Percentiles rank a stretch among this genome's conserved stretches.
Conservation (phyloP, 2,797 vertebrate genomes). For the Falco cherrug region DNA sequence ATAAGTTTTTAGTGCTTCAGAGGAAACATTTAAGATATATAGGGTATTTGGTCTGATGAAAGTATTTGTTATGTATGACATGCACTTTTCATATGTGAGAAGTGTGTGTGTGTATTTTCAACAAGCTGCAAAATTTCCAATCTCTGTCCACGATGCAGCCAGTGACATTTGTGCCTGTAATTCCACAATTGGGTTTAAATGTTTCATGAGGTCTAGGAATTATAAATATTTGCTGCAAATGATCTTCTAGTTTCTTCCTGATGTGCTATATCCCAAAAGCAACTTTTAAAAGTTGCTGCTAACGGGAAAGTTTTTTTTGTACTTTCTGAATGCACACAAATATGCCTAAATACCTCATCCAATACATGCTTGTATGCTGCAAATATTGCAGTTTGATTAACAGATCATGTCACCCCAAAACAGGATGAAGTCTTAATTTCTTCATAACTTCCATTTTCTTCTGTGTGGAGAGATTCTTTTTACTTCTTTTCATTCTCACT, state of each 20-base stretch:
- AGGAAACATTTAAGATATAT: not conserved
- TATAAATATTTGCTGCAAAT: not conserved
- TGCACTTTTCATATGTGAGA: not conserved
- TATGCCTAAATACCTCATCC: not conserved
- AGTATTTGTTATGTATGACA: not conserved
- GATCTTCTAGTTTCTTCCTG: not conserved
- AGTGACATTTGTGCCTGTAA: not conserved
- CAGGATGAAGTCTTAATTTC: not conserved
- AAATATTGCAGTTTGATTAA: not conserved
- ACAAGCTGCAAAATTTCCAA: not conserved
- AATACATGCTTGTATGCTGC: not conserved
- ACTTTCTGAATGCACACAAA: not conserved
- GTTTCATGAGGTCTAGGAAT: not conserved
- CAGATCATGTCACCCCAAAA: not conserved
- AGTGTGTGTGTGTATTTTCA: not conserved
- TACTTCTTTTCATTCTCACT: not conserved
- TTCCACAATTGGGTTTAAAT: not conserved
- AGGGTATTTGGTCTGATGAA: not conserved
- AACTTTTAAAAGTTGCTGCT: not conserved
- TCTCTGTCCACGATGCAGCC: not conserved
- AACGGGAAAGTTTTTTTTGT: not conserved
- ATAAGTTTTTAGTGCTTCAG: not conserved
- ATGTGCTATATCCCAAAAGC: not conserved
- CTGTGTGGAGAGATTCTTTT: not conserved
- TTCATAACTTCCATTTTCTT: not conserved